These are phyloP conservation scores for Hippocampus comes DNA, from an alignment of 2,113 vertebrate species.

Conservation along the genomic window DNA sequence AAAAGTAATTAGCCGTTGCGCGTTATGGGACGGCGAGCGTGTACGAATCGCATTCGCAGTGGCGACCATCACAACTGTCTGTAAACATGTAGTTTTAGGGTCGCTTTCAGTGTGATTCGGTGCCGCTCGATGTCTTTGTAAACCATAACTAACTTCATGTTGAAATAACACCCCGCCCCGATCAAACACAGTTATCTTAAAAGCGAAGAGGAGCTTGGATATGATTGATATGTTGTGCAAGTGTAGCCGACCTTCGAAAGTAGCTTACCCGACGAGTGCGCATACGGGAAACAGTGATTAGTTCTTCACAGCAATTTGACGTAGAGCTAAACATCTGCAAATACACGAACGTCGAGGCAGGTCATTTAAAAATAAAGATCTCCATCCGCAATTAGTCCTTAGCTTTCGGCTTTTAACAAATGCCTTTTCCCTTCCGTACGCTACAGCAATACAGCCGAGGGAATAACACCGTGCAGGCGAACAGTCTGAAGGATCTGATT, in stretches of 20 bases:
- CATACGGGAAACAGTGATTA: neutral
- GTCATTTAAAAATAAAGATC: conserved; percentile 11
- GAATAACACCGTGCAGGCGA: conserved; percentile 84
- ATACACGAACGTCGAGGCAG: neutral
- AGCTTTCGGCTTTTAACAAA: conserved; percentile 18
- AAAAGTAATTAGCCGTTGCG: neutral
- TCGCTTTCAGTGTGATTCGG: neutral
- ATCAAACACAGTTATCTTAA: no score
- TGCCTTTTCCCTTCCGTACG: conserved; percentile 32
- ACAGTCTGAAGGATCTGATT: conserved; percentile 90
- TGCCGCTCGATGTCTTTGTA: neutral
- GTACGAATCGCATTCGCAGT: neutral
- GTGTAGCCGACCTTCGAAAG: neutral
- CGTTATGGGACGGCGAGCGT: neutral
- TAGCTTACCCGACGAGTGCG: neutral
- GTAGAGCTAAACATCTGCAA: neutral
- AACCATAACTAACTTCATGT: neutral
- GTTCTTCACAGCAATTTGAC: neutral
- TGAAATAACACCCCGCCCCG: neutral
- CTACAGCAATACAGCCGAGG: conserved; percentile 87
- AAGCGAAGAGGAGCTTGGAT: no score
- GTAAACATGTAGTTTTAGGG: neutral
- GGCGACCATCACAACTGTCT: neutral
- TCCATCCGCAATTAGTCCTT: neutral
- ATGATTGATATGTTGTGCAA: no score